Evolutionary conservation across 2,888 invertebrate genomes (phyloP).

Genomic region (Andrena trimmerana): DNA sequence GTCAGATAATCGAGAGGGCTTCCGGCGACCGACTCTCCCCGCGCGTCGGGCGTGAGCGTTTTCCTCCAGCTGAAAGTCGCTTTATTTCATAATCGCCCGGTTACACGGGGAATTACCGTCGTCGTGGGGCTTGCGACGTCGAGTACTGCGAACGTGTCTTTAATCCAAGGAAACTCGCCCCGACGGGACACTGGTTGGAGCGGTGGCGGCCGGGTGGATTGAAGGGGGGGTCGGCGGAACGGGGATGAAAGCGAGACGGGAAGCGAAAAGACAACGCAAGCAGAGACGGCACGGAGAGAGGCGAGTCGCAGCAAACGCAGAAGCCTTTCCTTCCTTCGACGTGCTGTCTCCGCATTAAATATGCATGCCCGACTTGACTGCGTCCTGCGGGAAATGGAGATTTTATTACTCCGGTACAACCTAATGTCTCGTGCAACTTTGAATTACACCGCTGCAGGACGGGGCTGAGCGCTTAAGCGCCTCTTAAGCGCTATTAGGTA

Average conservation of each 20-base stretch:
- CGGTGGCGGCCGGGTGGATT: slow-evolving; percentile 17
- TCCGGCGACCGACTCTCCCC: not conserved
- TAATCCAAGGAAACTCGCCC: slow-evolving; percentile 64
- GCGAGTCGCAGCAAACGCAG: slow-evolving; percentile 32
- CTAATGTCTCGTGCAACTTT: slow-evolving; percentile 73
- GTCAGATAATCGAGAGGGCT: slow-evolving; percentile 52
- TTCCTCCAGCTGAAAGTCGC: slow-evolving; percentile 62
- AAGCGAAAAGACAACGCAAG: slow-evolving; percentile 38
- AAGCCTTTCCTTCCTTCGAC: slow-evolving; percentile 69
- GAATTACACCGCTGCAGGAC: slow-evolving; percentile 65
- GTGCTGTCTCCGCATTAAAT: slow-evolving; percentile 71
- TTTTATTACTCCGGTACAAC: slow-evolving; percentile 74
- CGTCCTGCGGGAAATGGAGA: slow-evolving; percentile 75
- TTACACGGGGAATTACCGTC: slow-evolving; percentile 71
- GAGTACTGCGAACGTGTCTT: slow-evolving; percentile 67
- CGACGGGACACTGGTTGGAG: slow-evolving; percentile 11
- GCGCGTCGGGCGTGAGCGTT: slow-evolving; percentile 4
- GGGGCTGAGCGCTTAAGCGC: slow-evolving; percentile 55
- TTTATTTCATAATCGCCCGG: slow-evolving; percentile 70
- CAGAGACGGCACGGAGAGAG: slow-evolving; percentile 9
- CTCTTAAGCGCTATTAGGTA: slow-evolving; percentile 44
- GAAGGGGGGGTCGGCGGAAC: not conserved
- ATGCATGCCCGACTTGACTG: slow-evolving; percentile 72
- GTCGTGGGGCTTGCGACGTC: slow-evolving; percentile 63
- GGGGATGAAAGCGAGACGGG: slow-evolving; percentile 13